phyloP scores from a whole-genome alignment of 2,113 vertebrate genomes.

The Rhineura floridana region DNA sequence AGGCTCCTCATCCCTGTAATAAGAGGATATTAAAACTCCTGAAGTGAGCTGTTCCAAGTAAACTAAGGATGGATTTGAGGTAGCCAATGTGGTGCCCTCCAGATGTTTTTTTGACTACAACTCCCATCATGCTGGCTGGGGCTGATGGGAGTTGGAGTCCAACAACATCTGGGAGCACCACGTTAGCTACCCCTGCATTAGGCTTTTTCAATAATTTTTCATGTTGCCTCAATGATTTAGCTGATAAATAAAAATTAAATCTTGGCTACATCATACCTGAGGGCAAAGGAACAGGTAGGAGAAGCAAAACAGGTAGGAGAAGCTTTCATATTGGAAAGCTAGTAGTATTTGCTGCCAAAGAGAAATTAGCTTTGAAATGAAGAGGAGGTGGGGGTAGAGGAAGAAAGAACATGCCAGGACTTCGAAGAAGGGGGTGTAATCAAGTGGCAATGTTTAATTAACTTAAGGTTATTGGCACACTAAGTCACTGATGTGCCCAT shows the following conservation, averaged over 20 bases:
- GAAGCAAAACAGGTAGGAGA: not conserved
- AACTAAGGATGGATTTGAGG: not conserved
- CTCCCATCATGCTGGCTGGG: too few species aligned
- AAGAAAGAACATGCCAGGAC: slow-evolving; percentile 47
- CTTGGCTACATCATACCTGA: not conserved
- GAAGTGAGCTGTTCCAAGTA: not conserved
- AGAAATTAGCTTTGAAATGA: slow-evolving; percentile 19
- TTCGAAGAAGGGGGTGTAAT: slow-evolving; percentile 58
- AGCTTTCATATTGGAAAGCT: not conserved
- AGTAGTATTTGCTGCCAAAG: not conserved
- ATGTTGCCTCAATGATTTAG: not conserved
- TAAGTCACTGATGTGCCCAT: slow-evolving; percentile 72
- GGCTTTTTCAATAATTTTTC: not conserved
- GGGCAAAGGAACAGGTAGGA: not conserved
- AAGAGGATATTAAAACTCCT: not conserved
- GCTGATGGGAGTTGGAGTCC: too few species aligned
- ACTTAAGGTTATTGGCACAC: slow-evolving; percentile 72
- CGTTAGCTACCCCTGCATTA: not conserved
- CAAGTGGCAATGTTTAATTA: slow-evolving; percentile 71
- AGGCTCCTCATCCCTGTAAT: not conserved
- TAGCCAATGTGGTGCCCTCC: not conserved
- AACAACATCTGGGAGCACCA: too few species aligned
- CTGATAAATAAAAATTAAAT: not conserved
- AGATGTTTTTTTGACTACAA: too few species aligned
- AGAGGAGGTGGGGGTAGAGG: not conserved